These are phyloP conservation scores for Podocnemis expansa DNA, from an alignment of 2,113 vertebrate genomes.

Conservation along the genomic window DNA sequence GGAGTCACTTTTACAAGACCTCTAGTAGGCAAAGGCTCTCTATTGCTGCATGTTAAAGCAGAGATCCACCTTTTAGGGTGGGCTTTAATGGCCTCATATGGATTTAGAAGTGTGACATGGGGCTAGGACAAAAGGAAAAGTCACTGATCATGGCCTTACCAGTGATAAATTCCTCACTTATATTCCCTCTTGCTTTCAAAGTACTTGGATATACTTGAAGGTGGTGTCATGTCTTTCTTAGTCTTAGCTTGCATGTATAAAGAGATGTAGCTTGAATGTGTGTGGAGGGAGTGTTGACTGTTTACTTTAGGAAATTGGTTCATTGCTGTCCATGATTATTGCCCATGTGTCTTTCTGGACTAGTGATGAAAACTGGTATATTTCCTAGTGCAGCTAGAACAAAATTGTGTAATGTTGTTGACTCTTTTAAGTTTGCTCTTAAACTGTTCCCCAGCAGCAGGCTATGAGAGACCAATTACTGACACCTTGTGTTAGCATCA, in stretches of 20 bases:
- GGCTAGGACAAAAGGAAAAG: not conserved
- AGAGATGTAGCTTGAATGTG: not conserved
- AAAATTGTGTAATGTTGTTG: not conserved
- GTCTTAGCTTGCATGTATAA: not conserved
- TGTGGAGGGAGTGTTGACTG: accelerated
- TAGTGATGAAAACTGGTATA: not conserved
- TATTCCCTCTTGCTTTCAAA: accelerated
- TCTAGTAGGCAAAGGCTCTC: not conserved
- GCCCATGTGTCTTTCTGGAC: accelerated
- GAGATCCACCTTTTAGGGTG: not conserved
- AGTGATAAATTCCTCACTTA: not conserved
- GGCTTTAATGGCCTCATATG: accelerated
- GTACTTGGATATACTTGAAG: accelerated
- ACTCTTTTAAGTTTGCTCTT: not conserved
- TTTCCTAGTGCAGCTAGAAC: not conserved
- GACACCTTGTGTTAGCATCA: not conserved
- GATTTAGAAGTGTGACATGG: accelerated
- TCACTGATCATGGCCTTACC: not conserved
- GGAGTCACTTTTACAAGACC: too few relatives aligned
- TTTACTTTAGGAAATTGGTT: not conserved
- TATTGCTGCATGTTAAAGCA: accelerated
- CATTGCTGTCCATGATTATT: accelerated
- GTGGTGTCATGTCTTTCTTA: accelerated
- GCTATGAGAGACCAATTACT: not conserved
- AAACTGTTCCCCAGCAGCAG: not conserved